These are phyloP conservation scores for Ypsolopha scabrella DNA, from an alignment of 2,888 invertebrate species.

Conservation along the genomic window DNA sequence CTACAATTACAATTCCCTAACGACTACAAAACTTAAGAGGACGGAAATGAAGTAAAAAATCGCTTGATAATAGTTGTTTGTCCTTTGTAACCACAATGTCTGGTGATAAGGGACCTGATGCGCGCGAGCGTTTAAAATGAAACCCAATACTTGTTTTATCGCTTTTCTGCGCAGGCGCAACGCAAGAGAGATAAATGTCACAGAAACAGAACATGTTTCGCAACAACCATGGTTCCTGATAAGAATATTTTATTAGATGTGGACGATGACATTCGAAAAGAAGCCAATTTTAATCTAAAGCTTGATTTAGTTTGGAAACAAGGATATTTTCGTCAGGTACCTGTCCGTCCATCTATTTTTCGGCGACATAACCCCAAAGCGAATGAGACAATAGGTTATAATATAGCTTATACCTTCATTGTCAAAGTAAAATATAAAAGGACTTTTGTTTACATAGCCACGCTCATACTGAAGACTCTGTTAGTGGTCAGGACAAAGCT, in stretches of 20 bases:
- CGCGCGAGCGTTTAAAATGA: conserved; percentile 36
- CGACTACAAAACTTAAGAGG: conserved; percentile 29
- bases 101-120: conserved; percentile 59
- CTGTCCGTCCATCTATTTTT: too few relatives aligned
- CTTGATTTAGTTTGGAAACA: too few relatives aligned
- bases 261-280: too few relatives aligned
- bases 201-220: conserved; percentile 16
- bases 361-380: too few relatives aligned
- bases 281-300: too few relatives aligned
- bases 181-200: conserved; percentile 13
- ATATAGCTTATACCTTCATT: too few relatives aligned
- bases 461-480: too few relatives aligned
- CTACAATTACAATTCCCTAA: conserved; percentile 7
- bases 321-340: too few relatives aligned
- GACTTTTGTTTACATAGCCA: too few relatives aligned
- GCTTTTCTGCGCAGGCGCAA: conserved; percentile 52
- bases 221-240: conserved; percentile 10
- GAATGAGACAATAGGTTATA: too few relatives aligned
- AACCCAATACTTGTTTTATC: conserved; percentile 56
- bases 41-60: conserved; percentile 37
- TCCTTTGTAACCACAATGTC: conserved; percentile 49
- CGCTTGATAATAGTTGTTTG: conserved; percentile 29
- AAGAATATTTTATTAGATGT: not conserved
- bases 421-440: too few relatives aligned
- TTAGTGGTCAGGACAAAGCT: too few relatives aligned